Percentiles rank a stretch among this genome's conserved stretches.
Evolutionary conservation across 2,888 invertebrate species (phyloP).

Genomic region (Agriopis leucophaearia): DNA sequence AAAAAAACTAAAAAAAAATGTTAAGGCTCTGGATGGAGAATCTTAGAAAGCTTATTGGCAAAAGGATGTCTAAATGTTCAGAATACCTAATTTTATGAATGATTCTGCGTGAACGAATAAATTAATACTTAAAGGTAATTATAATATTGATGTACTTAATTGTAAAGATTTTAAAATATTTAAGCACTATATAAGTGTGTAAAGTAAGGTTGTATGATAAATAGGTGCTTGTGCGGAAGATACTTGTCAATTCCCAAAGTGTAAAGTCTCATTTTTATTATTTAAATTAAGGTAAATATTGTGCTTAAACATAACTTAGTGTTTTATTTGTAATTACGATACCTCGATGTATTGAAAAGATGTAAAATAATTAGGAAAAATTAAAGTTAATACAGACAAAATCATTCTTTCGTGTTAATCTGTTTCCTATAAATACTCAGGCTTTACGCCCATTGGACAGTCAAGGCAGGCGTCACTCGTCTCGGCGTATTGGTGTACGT

Average conservation of each 20-base stretch:
- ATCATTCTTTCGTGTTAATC: neutral
- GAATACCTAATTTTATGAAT: neutral
- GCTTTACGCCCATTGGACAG: too few relatives aligned
- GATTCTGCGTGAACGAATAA: slow-evolving; percentile 24
- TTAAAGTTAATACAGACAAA: slow-evolving; percentile 65
- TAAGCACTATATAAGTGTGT: slow-evolving; percentile 60
- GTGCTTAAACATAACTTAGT: slow-evolving; percentile 73
- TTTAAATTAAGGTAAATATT: slow-evolving; percentile 63
- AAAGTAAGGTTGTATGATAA: slow-evolving; percentile 81
- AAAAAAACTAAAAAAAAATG: neutral
- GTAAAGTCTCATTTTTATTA: slow-evolving; percentile 69
- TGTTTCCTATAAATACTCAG: too few relatives aligned
- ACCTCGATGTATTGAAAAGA: slow-evolving; percentile 83
- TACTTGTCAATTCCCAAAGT: slow-evolving; percentile 79
- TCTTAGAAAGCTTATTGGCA: neutral
- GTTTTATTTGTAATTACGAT: slow-evolving; percentile 66
- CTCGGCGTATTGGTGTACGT: too few relatives aligned
- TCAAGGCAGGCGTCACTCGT: too few relatives aligned
- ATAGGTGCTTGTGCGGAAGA: slow-evolving; percentile 83
- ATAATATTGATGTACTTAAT: slow-evolving; percentile 28
- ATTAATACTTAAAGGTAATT: slow-evolving; percentile 12
- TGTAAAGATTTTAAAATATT: slow-evolving; percentile 49
- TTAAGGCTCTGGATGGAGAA: neutral
- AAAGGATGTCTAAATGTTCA: neutral
- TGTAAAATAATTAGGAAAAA: slow-evolving; percentile 67